A percentile compares a stretch with the other conserved stretches of the same genome.
Conservation (phyloP, 2,888 invertebrate species). For the Antheraea assamensis region DNA sequence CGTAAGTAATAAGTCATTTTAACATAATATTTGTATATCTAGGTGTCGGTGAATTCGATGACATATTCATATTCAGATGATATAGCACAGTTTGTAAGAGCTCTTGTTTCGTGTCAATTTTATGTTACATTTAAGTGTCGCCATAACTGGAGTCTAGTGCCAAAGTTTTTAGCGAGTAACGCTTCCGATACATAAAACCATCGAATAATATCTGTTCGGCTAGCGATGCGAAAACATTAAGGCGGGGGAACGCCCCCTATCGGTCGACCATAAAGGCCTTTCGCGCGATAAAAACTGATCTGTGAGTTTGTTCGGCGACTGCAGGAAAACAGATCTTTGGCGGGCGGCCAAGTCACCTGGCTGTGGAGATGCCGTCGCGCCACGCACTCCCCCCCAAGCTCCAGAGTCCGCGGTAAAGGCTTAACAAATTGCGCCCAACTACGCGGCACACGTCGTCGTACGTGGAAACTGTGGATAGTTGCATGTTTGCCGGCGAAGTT, state of each 20-base stretch:
- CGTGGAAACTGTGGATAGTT: constrained; percentile 74
- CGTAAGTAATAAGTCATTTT: no score
- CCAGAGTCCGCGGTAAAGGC: constrained; percentile 66
- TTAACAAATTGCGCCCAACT: constrained; percentile 78
- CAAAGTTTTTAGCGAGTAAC: constrained; percentile 78
- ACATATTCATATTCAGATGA: no score
- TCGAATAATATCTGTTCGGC: constrained; percentile 77
- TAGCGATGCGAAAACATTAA: constrained; percentile 74
- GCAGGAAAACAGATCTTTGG: constrained; percentile 81
- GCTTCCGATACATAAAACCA: constrained; percentile 80
- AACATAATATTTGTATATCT: no score
- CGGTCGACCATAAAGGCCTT: constrained; percentile 81
- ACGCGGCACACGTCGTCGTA: constrained; percentile 72
- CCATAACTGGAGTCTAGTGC: constrained; percentile 44
- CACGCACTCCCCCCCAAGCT: constrained; percentile 41
- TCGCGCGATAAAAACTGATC: constrained; percentile 82
- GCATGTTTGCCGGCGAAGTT: constrained; percentile 72
- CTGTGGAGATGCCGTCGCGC: constrained; percentile 34
- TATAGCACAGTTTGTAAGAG: background rate
- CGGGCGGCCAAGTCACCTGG: constrained; percentile 76
- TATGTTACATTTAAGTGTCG: constrained; percentile 31
- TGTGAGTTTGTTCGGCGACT: constrained; percentile 78
- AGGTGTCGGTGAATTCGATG: no score
- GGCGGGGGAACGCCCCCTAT: constrained; percentile 61
- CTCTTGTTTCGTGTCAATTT: background rate